Evolutionary conservation across 2,113 vertebrate genomes (phyloP).

Genomic region (Enhydra lutris): DNA sequence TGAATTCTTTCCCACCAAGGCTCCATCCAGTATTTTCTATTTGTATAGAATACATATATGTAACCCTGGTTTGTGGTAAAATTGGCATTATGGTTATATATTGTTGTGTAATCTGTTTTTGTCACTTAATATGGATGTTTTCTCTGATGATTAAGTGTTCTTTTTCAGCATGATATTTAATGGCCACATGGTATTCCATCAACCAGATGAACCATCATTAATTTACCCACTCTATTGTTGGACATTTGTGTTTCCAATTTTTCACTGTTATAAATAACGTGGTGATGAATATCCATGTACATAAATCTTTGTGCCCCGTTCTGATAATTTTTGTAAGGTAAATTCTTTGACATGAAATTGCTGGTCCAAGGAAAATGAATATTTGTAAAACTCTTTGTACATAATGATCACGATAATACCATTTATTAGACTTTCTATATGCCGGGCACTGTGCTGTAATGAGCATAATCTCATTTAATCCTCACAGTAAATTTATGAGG

Average conservation of each 20-base stretch:
- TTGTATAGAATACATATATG: background rate
- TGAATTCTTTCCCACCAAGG: background rate
- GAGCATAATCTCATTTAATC: background rate
- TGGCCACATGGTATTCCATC: background rate
- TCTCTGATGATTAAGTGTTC: conserved; percentile 13
- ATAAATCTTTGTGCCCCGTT: conserved; percentile 15
- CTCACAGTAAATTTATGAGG: background rate
- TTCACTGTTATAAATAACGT: conserved; percentile 25
- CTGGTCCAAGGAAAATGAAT: background rate
- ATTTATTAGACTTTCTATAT: background rate
- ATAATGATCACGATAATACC: background rate
- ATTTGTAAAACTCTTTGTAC: background rate
- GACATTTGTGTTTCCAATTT: conserved; percentile 18
- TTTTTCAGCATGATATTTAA: background rate
- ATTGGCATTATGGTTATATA: background rate
- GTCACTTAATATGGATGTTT: background rate
- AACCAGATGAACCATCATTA: background rate
- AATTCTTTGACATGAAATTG: background rate
- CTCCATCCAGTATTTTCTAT: background rate
- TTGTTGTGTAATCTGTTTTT: background rate
- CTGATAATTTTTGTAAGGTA: conserved; percentile 3
- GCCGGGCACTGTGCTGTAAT: background rate
- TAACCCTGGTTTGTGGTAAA: background rate
- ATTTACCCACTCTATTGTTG: background rate
- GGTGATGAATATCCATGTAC: background rate